A percentile compares a stretch with the other conserved stretches of the same genome.
Evolutionary conservation across 1,140 invertebrate genomes (phyloP).

Genomic region (Eupristina koningsbergeri): DNA sequence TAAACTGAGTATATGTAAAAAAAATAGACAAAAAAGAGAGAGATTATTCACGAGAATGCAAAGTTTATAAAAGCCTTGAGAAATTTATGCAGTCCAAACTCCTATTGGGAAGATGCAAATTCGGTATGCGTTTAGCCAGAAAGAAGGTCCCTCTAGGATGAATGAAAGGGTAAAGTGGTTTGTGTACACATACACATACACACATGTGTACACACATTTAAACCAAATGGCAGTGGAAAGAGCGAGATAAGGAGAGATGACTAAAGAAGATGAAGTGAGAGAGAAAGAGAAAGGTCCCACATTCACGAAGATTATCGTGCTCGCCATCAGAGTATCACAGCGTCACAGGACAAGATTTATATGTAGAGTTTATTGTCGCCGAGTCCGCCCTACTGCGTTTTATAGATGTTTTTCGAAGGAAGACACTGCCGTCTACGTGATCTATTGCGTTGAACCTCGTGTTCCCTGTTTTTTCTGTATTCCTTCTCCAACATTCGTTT

Average conservation of each 20-base stretch:
- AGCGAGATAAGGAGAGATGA: not conserved
- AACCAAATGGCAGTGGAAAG: slow-evolving; percentile 36
- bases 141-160: slow-evolving; percentile 36
- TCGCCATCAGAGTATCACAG: slow-evolving; percentile 74
- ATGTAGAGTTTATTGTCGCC: slow-evolving; percentile 75
- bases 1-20: slow-evolving; percentile 7
- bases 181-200: slow-evolving; percentile 42
- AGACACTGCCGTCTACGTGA: slow-evolving; percentile 71
- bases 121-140: slow-evolving; percentile 54
- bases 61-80: slow-evolving; percentile 49
- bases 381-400: slow-evolving; percentile 75
- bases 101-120: slow-evolving; percentile 62
- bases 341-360: slow-evolving; percentile 74
- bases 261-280: slow-evolving; percentile 29
- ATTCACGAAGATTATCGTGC: slow-evolving; percentile 75
- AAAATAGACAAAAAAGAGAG: slow-evolving; percentile 37
- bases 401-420: slow-evolving; percentile 75
- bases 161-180: slow-evolving; percentile 53
- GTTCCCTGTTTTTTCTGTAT: slow-evolving; percentile 47
- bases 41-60: slow-evolving; percentile 38
- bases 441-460: slow-evolving; percentile 68
- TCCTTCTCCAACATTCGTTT: slow-evolving; percentile 49
- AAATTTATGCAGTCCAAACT: slow-evolving; percentile 52
- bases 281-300: slow-evolving; percentile 64
- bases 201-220: slow-evolving; percentile 20